Evolutionary conservation across 2,797 vertebrate species (phyloP), one percentile per base, ranked within the genome.

Genomic region (Sebastes taczanowskii): DNA sequence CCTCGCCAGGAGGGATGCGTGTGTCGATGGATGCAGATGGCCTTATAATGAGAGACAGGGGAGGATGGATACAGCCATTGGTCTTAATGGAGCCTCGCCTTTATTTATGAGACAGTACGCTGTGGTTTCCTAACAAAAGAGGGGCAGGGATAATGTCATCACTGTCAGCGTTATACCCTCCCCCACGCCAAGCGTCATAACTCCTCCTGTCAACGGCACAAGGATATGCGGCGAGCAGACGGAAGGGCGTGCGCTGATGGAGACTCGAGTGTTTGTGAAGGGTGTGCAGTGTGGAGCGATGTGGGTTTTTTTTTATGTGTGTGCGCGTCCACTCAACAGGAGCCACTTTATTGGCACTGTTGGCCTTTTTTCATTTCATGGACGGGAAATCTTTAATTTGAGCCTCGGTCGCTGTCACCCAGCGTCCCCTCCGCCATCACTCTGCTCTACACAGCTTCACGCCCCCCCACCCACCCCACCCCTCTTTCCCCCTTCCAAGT

Each of bases 311-410:
- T 66, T 16, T 42, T 38, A 34, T 63, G 2, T 63, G 56, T 58
- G 61, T 66, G 77, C n/a, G 60, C 7, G 49, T 74, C 69, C 80
- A 60, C 86, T 88, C 81, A 84, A 73, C 86, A 64, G 71, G 81
- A 87, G 80, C 56, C 71, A 83, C 80, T 87, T 91, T 87, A 88
- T 90, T 90, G 81, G 87, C 75, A 80, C 83, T 75, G 79, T 82
- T 85, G 81, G 88, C 78, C 83, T 83, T 93, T 90, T 92, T 94
- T 93, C 90, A 94, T 93, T 95, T 92, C 90, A 89, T 88, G 85
- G 91, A 93, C 79, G 71, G 89, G 81, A 94, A 94, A 92, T 93
- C 90, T 94, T 94, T 94, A 75, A 94, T 94, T 92, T 88, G 80
- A 93, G 79, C 70, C 88, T 71, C 14, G 46, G 77, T 88, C n/a